phyloP scores from a whole-genome alignment of 2,113 vertebrate species.

The Diglossa brunneiventris region DNA sequence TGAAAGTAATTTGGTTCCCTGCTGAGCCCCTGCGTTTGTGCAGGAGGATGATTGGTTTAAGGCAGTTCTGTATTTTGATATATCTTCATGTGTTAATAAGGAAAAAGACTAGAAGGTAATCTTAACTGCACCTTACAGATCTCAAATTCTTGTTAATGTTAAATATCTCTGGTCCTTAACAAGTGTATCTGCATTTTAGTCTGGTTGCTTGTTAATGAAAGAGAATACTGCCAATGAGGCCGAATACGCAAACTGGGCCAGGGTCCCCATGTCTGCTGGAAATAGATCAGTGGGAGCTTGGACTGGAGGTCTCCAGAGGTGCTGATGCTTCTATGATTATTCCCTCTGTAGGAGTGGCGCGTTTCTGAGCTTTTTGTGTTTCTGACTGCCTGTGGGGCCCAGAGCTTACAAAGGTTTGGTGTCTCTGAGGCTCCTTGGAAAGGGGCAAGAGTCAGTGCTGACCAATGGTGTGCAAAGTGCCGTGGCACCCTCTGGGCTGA shows the following conservation, averaged over 20 bases:
- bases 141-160: not conserved
- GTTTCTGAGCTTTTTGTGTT: not conserved
- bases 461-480: rapidly evolving
- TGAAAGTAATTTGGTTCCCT: not conserved
- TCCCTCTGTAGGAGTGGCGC: not conserved
- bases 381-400: not conserved
- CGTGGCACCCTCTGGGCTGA: rapidly evolving
- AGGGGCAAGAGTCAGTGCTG: not conserved
- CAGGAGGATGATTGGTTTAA: not conserved
- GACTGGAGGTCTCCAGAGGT: not conserved
- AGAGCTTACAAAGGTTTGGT: not conserved
- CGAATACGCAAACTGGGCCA: not conserved
- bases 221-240: not conserved
- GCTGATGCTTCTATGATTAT: not conserved
- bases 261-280: not conserved
- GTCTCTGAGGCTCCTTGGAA: not conserved
- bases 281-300: not conserved
- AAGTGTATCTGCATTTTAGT: not conserved
- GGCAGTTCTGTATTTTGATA: not conserved
- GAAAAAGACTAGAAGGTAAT: not conserved
- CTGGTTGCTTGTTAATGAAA: not conserved
- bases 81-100: not conserved
- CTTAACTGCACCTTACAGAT: not conserved
- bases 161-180: not conserved
- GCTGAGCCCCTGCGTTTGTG: not conserved